A percentile compares a stretch with the other conserved stretches of the same genome.
Conservation (phyloP, 2,113 vertebrate species). For the Pipa parva region DNA sequence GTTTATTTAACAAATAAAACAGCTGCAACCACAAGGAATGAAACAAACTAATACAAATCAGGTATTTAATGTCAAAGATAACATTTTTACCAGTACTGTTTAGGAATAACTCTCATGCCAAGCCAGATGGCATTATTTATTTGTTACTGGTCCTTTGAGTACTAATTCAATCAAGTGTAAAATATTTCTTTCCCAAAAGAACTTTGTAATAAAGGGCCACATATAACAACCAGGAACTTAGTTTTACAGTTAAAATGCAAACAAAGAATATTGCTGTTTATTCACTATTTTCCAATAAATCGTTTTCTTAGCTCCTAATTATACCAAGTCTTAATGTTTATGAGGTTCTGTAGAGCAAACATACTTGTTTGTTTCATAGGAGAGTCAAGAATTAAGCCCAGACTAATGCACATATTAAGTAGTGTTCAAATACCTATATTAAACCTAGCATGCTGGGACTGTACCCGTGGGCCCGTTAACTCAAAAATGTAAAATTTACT, state of each 20-base stretch:
- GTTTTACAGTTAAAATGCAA: conserved; percentile 34
- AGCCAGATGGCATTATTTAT: no score
- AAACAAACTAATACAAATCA: no score
- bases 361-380: conserved; percentile 34
- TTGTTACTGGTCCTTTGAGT: neutral
- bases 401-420: conserved; percentile 12
- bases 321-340: conserved; percentile 35
- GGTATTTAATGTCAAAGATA: no score
- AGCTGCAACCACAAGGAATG: no score
- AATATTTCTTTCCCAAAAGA: neutral
- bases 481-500: neutral
- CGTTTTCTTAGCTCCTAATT: conserved; percentile 35
- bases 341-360: conserved; percentile 35
- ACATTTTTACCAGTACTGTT: no score
- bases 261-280: conserved; percentile 36
- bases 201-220: neutral
- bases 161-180: neutral
- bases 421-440: conserved; percentile 7
- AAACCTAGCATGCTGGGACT: conserved; percentile 6
- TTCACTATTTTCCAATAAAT: conserved; percentile 36
- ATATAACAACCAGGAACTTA: conserved; percentile 14
- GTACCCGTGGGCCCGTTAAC: conserved; percentile 30
- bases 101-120: no score
- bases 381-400: conserved; percentile 12
- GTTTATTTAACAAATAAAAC: no score